Conservation (phyloP, 2,113 vertebrate species). For the Brienomyrus brachyistius region DNA sequence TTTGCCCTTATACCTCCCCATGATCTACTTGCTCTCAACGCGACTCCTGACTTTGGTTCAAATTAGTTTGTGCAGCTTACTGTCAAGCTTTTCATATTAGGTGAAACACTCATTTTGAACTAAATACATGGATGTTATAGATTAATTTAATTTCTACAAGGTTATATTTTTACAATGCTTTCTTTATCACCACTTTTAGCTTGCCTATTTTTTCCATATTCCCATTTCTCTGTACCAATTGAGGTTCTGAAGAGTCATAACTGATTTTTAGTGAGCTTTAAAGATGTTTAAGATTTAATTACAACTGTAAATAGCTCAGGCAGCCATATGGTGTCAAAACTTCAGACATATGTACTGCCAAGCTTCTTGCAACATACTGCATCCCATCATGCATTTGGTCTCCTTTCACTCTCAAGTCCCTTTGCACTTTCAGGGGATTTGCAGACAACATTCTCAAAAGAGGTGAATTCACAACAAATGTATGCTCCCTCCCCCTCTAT, state of each 20-base stretch:
- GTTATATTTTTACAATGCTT: neutral
- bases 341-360: conserved; percentile 23
- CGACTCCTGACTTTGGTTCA: neutral
- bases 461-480: conserved; percentile 19
- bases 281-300: conserved; percentile 28
- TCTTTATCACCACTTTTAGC: neutral
- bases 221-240: neutral
- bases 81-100: neutral
- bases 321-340: conserved; percentile 24
- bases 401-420: conserved; percentile 21
- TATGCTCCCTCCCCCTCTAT: conserved; percentile 7
- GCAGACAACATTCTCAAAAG: conserved; percentile 21
- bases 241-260: neutral
- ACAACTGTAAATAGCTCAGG: conserved; percentile 21
- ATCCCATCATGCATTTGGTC: conserved; percentile 22
- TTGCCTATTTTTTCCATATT: neutral
- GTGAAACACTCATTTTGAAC: neutral
- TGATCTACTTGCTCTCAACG: too few relatives aligned
- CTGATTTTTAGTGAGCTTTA: conserved; percentile 17
- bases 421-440: conserved; percentile 18
- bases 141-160: neutral
- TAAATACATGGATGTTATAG: neutral
- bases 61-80: neutral
- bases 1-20: too few relatives aligned
- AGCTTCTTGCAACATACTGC: conserved; percentile 9